Evolutionary conservation across 2,797 vertebrate genomes (phyloP).

Genomic region (Pipistrellus kuhlii): DNA sequence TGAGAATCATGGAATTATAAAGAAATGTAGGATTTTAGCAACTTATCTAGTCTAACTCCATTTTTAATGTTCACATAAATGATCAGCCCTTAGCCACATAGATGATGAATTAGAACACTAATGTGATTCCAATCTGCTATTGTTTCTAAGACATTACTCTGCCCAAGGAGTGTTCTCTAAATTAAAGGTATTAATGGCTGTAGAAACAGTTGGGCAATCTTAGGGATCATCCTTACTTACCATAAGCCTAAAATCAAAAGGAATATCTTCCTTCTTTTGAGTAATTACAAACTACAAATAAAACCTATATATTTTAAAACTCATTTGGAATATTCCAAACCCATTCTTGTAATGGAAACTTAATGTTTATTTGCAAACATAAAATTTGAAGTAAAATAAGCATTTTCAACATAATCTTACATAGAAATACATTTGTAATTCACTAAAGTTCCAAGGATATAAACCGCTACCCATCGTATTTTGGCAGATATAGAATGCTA

Average conservation of each 20-base stretch:
- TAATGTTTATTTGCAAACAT: constrained; percentile 32
- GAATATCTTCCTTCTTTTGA: not conserved
- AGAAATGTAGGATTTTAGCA: not conserved
- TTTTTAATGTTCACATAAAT: not conserved
- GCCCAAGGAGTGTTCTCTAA: not conserved
- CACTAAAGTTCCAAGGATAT: constrained; percentile 53
- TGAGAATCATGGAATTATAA: constrained; percentile 1
- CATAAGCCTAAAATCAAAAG: not conserved
- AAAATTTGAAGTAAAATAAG: constrained; percentile 68
- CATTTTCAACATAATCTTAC: constrained; percentile 59
- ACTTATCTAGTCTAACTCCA: not conserved
- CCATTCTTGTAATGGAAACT: not conserved
- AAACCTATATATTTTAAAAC: not conserved
- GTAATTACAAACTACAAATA: constrained; percentile 11
- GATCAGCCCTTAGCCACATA: not conserved
- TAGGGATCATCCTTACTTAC: not conserved
- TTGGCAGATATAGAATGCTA: constrained; percentile 68
- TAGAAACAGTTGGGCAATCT: constrained; percentile 9
- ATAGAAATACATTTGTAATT: constrained; percentile 66
- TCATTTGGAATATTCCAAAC: not conserved
- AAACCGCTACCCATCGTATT: constrained; percentile 66
- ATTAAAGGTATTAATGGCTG: not conserved
- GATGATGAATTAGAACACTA: not conserved
- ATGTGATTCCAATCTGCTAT: not conserved
- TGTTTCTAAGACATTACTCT: not conserved